Conservation (phyloP, 2,888 invertebrate genomes). For the Panopea generosa region DNA sequence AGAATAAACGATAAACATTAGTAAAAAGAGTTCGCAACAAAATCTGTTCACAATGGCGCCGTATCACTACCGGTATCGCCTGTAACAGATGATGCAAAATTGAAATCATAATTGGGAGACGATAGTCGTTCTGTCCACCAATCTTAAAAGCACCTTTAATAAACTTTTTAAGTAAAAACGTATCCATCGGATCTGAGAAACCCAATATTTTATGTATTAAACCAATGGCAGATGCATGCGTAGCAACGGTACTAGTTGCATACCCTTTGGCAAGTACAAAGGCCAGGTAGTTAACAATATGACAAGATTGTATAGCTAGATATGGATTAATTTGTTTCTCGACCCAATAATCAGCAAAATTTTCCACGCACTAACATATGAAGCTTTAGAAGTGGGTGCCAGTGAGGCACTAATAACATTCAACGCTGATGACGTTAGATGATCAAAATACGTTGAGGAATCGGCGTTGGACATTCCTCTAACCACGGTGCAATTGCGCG, state of each 20-base stretch:
- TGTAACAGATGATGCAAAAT: conserved; percentile 1
- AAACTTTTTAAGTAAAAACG: conserved; percentile 7
- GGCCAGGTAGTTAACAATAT: background rate
- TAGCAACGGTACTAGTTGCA: conserved; percentile 3
- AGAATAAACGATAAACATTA: conserved; percentile 7
- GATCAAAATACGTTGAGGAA: background rate
- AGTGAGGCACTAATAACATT: background rate
- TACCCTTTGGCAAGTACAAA: background rate
- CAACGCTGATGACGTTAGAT: background rate
- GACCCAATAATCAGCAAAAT: too few relatives aligned
- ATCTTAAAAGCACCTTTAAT: conserved; percentile 3
- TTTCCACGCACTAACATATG: conserved; percentile 1
- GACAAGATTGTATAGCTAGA: background rate
- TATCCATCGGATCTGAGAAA: background rate
- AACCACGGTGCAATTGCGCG: conserved; percentile 25
- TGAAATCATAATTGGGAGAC: conserved; percentile 3
- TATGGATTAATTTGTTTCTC: background rate
- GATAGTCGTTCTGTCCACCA: background rate
- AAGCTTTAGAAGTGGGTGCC: background rate
- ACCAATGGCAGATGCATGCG: conserved; percentile 6
- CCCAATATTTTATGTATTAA: background rate
- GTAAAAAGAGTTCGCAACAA: conserved; percentile 6
- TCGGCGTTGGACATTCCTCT: background rate
- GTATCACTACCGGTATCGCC: background rate
- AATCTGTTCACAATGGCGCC: background rate